Evolutionary conservation across 2,797 vertebrate genomes (phyloP).

Genomic region (Galagoides demidoff): DNA sequence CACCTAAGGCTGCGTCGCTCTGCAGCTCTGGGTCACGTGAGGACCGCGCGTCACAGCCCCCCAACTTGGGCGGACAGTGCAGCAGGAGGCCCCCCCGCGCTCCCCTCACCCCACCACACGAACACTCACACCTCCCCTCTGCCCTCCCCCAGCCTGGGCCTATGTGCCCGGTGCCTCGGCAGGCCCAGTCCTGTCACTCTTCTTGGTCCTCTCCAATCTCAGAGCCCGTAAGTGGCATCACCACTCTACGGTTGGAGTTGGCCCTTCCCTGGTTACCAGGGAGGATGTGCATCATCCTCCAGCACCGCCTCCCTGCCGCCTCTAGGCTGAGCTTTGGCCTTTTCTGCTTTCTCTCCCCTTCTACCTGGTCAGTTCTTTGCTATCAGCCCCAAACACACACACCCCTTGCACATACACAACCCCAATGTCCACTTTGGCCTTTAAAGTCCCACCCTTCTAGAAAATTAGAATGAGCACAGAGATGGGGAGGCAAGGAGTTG

Average conservation of each 20-base stretch:
- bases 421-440: neutral
- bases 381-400: neutral
- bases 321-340: neutral
- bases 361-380: neutral
- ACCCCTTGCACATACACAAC: neutral
- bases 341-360: neutral
- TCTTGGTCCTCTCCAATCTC: neutral
- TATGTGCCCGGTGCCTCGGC: neutral
- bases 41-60: slow-evolving; percentile 44
- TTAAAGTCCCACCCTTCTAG: neutral
- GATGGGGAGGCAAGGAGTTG: neutral
- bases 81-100: neutral
- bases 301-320: neutral
- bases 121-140: neutral
- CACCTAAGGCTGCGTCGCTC: slow-evolving; percentile 16
- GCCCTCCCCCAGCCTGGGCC: too few species aligned
- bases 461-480: slow-evolving; percentile 9
- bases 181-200: neutral
- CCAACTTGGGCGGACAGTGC: neutral
- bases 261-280: slow-evolving; percentile 10
- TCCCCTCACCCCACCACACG: neutral
- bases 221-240: slow-evolving; percentile 39
- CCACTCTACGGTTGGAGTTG: neutral
- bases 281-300: neutral
- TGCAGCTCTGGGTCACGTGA: slow-evolving; percentile 69